A percentile compares a stretch with the other conserved stretches of the same genome.
phyloP scores from a whole-genome alignment of 1,140 invertebrate genomes.

The Contarinia nasturtii region DNA sequence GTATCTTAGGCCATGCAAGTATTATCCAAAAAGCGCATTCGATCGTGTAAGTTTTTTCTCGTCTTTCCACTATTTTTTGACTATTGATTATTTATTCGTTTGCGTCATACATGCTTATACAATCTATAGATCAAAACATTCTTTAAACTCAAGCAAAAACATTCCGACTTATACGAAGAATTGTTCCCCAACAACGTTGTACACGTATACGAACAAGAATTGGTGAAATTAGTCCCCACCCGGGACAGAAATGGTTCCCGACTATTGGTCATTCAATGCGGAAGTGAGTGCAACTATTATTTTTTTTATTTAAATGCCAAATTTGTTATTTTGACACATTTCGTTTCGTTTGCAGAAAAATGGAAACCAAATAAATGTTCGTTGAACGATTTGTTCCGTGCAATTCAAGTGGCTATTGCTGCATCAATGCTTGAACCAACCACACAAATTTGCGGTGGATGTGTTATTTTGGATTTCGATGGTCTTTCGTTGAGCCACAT shows the following conservation, averaged over 20 bases:
- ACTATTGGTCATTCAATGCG: conserved; percentile 32
- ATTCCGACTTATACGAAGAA: conserved; percentile 29
- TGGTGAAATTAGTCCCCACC: conserved; percentile 33
- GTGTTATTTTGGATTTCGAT: conserved; percentile 47
- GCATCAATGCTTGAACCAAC: conserved; percentile 37
- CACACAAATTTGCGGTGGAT: conserved; percentile 39
- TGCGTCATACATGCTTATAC: neutral
- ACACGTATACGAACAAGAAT: conserved; percentile 27
- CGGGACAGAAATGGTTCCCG: conserved; percentile 31
- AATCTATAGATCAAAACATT: conserved; percentile 31
- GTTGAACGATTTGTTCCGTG: conserved; percentile 34
- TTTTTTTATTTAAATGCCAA: conserved; percentile 1
- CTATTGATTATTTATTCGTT: neutral
- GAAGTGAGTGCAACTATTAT: conserved; percentile 25
- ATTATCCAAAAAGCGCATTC: conserved; percentile 41
- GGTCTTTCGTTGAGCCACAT: conserved; percentile 43
- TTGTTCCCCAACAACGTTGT: conserved; percentile 28
- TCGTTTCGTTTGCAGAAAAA: conserved; percentile 26
- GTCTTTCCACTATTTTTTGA: too few relatives aligned
- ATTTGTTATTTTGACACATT: too few relatives aligned
- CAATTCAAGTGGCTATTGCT: conserved; percentile 33
- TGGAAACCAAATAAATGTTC: conserved; percentile 42
- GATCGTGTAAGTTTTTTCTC: conserved; percentile 27
- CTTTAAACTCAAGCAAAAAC: conserved; percentile 32
- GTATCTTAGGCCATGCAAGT: conserved; percentile 46